Percentiles rank a stretch among this genome's conserved stretches.
phyloP scores from a whole-genome alignment of 1,140 invertebrate genomes.

The Vanessa atalanta region DNA sequence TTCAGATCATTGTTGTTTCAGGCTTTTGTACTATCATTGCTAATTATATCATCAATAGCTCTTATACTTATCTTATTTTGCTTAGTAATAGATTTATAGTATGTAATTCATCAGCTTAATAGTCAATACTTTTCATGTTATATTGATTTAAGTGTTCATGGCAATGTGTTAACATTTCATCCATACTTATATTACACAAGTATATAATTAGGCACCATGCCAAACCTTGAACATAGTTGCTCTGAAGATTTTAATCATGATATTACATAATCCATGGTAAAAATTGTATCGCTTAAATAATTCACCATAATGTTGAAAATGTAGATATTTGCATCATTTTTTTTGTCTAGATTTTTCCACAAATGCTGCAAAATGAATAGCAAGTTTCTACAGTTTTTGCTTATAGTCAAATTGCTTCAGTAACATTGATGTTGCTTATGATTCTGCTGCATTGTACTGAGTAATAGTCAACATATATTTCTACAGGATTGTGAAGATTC shows the following conservation, averaged over 20 bases:
- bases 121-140: no score
- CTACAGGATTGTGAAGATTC: constrained; percentile 99
- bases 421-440: constrained; percentile 65
- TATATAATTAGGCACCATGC: constrained; percentile 12
- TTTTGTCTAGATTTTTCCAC: constrained; percentile 9
- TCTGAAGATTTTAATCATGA: constrained; percentile 10
- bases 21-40: constrained; percentile 26
- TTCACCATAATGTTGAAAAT: neutral
- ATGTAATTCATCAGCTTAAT: no score
- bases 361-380: constrained; percentile 41
- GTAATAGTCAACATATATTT: constrained; percentile 47
- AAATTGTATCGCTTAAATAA: constrained; percentile 1
- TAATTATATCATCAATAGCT: constrained; percentile 1
- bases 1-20: constrained; percentile 9
- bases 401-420: constrained; percentile 70
- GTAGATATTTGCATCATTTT: constrained; percentile 10
- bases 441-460: constrained; percentile 47
- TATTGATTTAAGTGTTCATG: neutral
- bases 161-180: constrained; percentile 17
- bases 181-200: constrained; percentile 19
- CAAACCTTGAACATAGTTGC: constrained; percentile 3
- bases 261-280: constrained; percentile 16
- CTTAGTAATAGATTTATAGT: neutral
- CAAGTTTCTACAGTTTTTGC: constrained; percentile 62
- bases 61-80: constrained; percentile 12